phyloP scores from a whole-genome alignment of 2,888 invertebrate species.

The Pasiphila rectangulata region DNA sequence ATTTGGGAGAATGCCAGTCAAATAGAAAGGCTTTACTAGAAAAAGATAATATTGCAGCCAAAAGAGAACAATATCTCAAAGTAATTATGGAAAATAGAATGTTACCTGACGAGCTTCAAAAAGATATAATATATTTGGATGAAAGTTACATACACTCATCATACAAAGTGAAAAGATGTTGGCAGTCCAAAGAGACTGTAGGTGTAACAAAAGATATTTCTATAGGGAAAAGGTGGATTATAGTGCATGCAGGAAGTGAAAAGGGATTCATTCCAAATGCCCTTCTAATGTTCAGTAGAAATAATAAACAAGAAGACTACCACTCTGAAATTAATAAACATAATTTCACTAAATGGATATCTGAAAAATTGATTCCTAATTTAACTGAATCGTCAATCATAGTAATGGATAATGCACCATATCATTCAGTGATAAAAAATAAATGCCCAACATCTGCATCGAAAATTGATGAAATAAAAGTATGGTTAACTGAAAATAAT shows the following conservation, averaged over 20 bases:
- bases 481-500: slow-evolving; percentile 20
- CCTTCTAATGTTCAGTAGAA: neutral
- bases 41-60: neutral
- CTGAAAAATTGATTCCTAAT: too few relatives aligned
- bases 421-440: too few relatives aligned
- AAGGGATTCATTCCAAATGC: too few relatives aligned
- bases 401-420: too few relatives aligned
- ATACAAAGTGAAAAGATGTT: slow-evolving; percentile 31
- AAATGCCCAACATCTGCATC: slow-evolving; percentile 2
- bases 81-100: slow-evolving; percentile 25
- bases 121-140: slow-evolving; percentile 37
- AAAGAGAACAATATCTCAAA: slow-evolving; percentile 25
- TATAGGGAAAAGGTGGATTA: slow-evolving; percentile 20
- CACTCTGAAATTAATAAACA: too few relatives aligned
- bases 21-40: too few relatives aligned
- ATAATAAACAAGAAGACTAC: too few relatives aligned
- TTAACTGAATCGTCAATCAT: too few relatives aligned
- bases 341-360: too few relatives aligned
- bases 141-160: slow-evolving; percentile 36
- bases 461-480: slow-evolving; percentile 12
- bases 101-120: slow-evolving; percentile 27
- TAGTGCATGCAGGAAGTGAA: neutral
- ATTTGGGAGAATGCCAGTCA: too few relatives aligned
- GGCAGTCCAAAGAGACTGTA: slow-evolving; percentile 25
- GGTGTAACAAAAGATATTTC: slow-evolving; percentile 20